These are phyloP conservation scores for Rhinogobius similis DNA, from an alignment of 2,113 vertebrate species.

Conservation along the genomic window DNA sequence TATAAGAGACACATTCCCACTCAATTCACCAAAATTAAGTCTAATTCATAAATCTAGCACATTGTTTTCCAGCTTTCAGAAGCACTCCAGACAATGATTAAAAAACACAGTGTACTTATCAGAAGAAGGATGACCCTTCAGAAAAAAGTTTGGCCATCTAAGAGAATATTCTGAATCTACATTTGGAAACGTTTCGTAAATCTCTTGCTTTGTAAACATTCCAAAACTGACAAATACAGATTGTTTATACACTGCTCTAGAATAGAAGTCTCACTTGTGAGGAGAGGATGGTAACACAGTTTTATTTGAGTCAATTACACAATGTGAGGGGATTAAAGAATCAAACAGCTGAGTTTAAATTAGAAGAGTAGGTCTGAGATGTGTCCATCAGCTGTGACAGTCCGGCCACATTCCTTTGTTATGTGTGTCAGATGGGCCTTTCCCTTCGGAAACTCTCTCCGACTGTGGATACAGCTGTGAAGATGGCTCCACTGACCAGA, in stretches of 20 bases:
- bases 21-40: too few relatives aligned
- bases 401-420: conserved; percentile 64
- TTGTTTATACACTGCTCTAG: neutral
- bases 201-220: neutral
- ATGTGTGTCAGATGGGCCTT: conserved; percentile 54
- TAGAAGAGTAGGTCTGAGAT: conserved; percentile 40
- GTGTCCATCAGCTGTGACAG: conserved; percentile 63
- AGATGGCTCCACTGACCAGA: conserved; percentile 48
- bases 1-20: too few relatives aligned
- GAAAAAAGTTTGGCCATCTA: too few relatives aligned
- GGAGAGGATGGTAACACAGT: conserved; percentile 1
- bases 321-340: conserved; percentile 18
- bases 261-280: neutral
- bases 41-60: neutral
- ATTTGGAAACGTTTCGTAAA: too few relatives aligned
- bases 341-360: conserved; percentile 50
- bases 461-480: conserved; percentile 58
- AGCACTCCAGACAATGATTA: neutral
- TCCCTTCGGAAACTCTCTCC: conserved; percentile 48
- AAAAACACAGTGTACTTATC: neutral
- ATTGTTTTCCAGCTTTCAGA: neutral
- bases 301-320: conserved; percentile 28
- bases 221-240: neutral
- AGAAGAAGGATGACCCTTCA: neutral
- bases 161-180: too few relatives aligned